Conservation (phyloP, 2,888 invertebrate species). For the Ryuthela nishihirai region DNA sequence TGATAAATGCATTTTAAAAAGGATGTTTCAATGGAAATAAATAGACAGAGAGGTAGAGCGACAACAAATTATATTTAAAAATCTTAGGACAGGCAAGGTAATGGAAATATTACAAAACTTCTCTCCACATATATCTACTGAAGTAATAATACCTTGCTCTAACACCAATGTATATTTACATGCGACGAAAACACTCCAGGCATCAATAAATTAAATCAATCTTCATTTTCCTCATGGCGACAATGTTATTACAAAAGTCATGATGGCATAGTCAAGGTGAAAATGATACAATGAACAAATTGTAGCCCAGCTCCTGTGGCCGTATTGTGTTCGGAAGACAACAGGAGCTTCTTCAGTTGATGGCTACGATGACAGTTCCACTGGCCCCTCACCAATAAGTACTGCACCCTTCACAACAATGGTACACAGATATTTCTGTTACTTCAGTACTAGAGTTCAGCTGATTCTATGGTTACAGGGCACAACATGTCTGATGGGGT, state of each 20-base stretch:
- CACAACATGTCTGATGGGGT: too few relatives aligned
- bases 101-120: constrained; percentile 26
- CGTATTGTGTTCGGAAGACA: too few relatives aligned
- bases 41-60: constrained; percentile 34
- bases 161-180: constrained; percentile 38
- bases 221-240: neutral
- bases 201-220: constrained; percentile 30
- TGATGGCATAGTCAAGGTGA: constrained; percentile 9
- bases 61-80: constrained; percentile 36
- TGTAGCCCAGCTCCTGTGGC: constrained; percentile 10
- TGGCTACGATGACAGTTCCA: too few relatives aligned
- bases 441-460: constrained; percentile 15
- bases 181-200: constrained; percentile 15
- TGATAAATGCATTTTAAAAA: constrained; percentile 33
- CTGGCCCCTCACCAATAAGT: constrained; percentile 25
- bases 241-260: constrained; percentile 5
- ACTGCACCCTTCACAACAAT: constrained; percentile 13
- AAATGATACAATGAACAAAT: constrained; percentile 25
- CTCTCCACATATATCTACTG: constrained; percentile 19
- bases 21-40: neutral
- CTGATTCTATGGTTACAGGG: too few relatives aligned
- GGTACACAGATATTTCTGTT: constrained; percentile 5
- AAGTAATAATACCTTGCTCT: constrained; percentile 28
- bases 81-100: constrained; percentile 25
- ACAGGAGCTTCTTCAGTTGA: too few relatives aligned